phyloP scores from a whole-genome alignment of 23 tunicate species.

The Styela clava region DNA sequence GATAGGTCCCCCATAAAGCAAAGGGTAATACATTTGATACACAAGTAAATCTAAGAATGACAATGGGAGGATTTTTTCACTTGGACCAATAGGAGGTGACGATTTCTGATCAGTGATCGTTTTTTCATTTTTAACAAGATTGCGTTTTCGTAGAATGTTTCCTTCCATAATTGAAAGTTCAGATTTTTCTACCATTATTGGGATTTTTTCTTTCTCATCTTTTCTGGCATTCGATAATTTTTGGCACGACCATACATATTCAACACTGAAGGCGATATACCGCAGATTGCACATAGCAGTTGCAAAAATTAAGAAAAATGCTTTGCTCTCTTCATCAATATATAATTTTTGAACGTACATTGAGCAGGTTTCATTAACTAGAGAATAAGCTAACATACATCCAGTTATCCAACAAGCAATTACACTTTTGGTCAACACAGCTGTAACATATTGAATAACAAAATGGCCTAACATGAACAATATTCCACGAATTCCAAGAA shows the following conservation, averaged over 20 bases:
- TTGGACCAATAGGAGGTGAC: background rate
- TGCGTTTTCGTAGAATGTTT: background rate
- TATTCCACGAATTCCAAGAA: constrained; percentile 18
- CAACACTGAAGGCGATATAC: constrained; percentile 56
- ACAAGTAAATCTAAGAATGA: constrained; percentile 29
- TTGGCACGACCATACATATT: constrained; percentile 23
- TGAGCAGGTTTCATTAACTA: background rate
- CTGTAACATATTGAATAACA: background rate
- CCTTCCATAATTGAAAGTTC: constrained; percentile 5
- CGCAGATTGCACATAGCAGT: constrained; percentile 56
- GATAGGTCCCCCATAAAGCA: constrained; percentile 71
- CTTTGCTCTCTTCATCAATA: constrained; percentile 5
- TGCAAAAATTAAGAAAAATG: constrained; percentile 18
- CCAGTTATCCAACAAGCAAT: constrained; percentile 12
- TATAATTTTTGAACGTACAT: background rate
- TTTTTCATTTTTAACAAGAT: background rate
- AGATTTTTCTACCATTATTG: background rate
- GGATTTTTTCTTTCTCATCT: background rate
- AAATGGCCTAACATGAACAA: constrained; percentile 23
- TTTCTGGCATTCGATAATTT: background rate
- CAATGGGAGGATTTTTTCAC: background rate
- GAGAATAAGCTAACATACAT: background rate
- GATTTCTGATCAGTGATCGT: background rate
- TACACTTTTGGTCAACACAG: constrained; percentile 1
- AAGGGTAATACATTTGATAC: constrained; percentile 69